phyloP scores from a whole-genome alignment of 2,113 vertebrate species.

The Pholis gunnellus region DNA sequence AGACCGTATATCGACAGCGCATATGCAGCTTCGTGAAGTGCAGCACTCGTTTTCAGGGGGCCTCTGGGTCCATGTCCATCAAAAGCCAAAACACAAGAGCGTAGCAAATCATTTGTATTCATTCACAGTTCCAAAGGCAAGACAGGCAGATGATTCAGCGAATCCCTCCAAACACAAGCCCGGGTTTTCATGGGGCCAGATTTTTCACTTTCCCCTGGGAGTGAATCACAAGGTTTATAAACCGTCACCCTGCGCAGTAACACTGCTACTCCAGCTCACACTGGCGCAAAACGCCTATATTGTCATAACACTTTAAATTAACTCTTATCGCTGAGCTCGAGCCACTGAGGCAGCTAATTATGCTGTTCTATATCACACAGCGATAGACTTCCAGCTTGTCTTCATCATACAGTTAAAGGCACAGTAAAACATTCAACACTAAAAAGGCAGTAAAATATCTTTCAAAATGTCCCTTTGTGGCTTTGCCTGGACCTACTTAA shows the following conservation, averaged over 20 bases:
- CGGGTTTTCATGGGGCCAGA: constrained; percentile 14
- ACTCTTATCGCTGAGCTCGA: constrained; percentile 17
- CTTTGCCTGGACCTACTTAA: constrained; percentile 3
- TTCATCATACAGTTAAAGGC: background rate
- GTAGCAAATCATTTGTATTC: constrained; percentile 71
- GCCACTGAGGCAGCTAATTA: constrained; percentile 25
- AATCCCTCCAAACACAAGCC: constrained; percentile 61
- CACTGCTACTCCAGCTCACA: constrained; percentile 15
- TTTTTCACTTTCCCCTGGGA: constrained; percentile 26
- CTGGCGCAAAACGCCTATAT: background rate
- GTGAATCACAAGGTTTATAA: constrained; percentile 48
- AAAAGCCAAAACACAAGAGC: constrained; percentile 33
- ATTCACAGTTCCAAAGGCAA: constrained; percentile 56
- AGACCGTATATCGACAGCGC: constrained; percentile 7
- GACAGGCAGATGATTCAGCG: constrained; percentile 78
- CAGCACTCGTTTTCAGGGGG: constrained; percentile 31
- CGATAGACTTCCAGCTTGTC: background rate
- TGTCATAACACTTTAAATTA: constrained; percentile 6
- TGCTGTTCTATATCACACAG: background rate
- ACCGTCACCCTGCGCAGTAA: constrained; percentile 20
- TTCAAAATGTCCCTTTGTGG: constrained; percentile 16
- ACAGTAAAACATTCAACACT: background rate
- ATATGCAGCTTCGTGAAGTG: constrained; percentile 35
- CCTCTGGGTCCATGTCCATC: constrained; percentile 53
- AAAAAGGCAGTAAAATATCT: background rate